Conservation (phyloP, 2,113 vertebrate genomes). For the Nothocercus nigrocapillus region DNA sequence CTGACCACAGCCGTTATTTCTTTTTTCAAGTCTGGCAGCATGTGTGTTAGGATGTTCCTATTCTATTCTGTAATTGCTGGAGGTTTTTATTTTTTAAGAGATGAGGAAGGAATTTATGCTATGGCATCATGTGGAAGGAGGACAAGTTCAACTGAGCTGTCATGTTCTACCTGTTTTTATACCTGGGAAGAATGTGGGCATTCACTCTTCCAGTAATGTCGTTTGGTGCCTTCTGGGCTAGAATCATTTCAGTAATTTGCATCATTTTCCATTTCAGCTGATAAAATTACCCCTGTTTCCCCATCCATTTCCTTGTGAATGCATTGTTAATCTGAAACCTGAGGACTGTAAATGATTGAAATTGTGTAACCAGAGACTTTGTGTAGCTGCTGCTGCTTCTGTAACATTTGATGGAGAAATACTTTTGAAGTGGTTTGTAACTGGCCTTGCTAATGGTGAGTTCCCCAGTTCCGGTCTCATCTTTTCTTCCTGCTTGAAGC, state of each 20-base stretch:
- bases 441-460: neutral
- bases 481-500: neutral
- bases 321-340: slow-evolving; percentile 49
- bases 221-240: neutral
- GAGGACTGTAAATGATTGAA: slow-evolving; percentile 44
- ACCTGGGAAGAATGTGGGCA: neutral
- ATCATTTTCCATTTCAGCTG: slow-evolving; percentile 47
- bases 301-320: slow-evolving; percentile 47
- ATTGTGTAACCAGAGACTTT: slow-evolving; percentile 39
- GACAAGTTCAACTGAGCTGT: neutral
- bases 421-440: slow-evolving; percentile 23
- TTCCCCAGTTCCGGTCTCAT: slow-evolving; percentile 10
- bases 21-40: slow-evolving; percentile 2
- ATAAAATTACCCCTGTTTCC: slow-evolving; percentile 44
- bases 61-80: neutral
- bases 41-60: neutral
- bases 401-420: neutral
- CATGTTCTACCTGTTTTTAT: neutral
- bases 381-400: neutral
- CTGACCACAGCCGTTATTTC: neutral
- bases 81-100: neutral
- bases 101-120: neutral
- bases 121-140: neutral
- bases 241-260: slow-evolving; percentile 43
- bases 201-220: slow-evolving; percentile 17